Evolutionary conservation across 2,888 invertebrate species (phyloP).

Genomic region (Xanthia togata): DNA sequence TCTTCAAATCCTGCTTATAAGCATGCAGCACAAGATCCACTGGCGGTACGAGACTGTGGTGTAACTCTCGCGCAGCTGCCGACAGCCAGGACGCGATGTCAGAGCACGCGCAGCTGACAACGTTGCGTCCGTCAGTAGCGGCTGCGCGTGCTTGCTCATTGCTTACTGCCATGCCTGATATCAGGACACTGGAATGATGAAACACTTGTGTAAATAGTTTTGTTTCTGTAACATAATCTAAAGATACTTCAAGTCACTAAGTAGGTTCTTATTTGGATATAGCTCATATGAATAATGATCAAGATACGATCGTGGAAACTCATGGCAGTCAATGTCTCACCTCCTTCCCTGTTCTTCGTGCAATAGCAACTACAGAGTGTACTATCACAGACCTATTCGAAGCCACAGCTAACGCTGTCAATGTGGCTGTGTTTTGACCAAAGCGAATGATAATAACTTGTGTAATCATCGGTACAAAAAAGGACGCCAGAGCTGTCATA

Average conservation of each 20-base stretch:
- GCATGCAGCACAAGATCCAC: slow-evolving; percentile 84
- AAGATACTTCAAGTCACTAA: neutral
- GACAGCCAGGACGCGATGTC: slow-evolving; percentile 85
- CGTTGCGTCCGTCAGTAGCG: slow-evolving; percentile 76
- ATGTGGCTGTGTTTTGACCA: too few species aligned
- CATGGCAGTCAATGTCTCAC: neutral
- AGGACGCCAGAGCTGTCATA: too few species aligned
- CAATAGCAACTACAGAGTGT: neutral
- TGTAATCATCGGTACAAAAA: too few species aligned
- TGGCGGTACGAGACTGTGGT: slow-evolving; percentile 84
- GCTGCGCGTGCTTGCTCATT: slow-evolving; percentile 84
- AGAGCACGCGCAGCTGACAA: slow-evolving; percentile 83
- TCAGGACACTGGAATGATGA: slow-evolving; percentile 75
- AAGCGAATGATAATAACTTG: too few species aligned
- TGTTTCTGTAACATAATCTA: neutral
- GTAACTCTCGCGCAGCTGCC: slow-evolving; percentile 82
- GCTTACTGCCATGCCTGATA: slow-evolving; percentile 86
- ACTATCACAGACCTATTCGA: neutral
- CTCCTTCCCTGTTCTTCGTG: neutral
- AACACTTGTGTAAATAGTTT: neutral
- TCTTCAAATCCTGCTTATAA: slow-evolving; percentile 83
- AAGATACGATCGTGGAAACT: neutral
- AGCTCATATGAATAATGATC: neutral
- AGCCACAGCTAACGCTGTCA: too few species aligned
- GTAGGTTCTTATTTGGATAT: too few species aligned